phyloP scores from a whole-genome alignment of 1,140 invertebrate species.

The Rhizoglyphus robini region DNA sequence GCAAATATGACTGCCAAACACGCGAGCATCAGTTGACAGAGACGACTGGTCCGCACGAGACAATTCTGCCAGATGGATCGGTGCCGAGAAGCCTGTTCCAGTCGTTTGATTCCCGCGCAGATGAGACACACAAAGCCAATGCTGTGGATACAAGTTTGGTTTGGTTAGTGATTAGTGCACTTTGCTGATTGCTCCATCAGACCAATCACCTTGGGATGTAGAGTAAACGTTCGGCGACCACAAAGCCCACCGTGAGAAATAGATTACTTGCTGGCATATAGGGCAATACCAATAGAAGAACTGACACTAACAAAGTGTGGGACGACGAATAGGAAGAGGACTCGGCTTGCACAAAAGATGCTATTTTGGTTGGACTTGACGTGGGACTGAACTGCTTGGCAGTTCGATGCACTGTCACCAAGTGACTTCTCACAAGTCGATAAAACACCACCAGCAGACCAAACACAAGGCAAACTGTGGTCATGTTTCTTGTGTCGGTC shows the following conservation, averaged over 20 bases:
- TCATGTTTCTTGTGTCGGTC: constrained; percentile 36
- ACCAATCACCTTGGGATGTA: constrained; percentile 65
- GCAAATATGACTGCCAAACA: constrained; percentile 42
- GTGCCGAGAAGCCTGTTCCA: constrained; percentile 12
- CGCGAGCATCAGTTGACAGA: constrained; percentile 33
- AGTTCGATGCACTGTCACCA: too few relatives aligned
- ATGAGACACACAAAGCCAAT: constrained; percentile 32
- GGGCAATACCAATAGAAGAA: constrained; percentile 48
- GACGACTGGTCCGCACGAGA: constrained; percentile 39
- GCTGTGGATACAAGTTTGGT: constrained; percentile 26
- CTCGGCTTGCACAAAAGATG: too few relatives aligned
- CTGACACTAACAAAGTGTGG: neutral
- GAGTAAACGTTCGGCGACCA: constrained; percentile 84
- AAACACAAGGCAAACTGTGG: constrained; percentile 12
- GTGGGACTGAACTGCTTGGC: too few relatives aligned
- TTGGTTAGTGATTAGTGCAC: neutral
- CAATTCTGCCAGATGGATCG: neutral
- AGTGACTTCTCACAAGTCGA: neutral
- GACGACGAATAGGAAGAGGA: neutral
- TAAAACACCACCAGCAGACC: neutral
- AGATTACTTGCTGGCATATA: constrained; percentile 92
- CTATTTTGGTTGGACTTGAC: too few relatives aligned
- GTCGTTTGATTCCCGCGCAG: constrained; percentile 28
- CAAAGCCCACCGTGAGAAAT: constrained; percentile 93
- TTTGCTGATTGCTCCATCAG: neutral